Base-by-base conservation (phyloP, 2,888 invertebrate genomes). In the Orchestes rusci region DNA sequence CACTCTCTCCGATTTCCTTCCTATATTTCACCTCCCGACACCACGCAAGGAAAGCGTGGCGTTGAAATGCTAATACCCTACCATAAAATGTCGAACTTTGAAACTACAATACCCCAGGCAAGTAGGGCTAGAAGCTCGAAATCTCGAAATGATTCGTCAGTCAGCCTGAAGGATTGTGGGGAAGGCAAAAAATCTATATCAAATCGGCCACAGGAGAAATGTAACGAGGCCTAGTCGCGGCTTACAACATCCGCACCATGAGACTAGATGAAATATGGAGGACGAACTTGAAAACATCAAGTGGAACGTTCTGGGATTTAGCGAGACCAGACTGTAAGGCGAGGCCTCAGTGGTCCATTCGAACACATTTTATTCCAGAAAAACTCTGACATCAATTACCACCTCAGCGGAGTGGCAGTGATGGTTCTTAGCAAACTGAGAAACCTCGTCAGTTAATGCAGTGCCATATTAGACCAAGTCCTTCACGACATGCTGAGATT, bases 231-330 rank as follows among this genome's bases (percentile, higher is more conserved):
- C 23, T 23, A 23, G 12, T 16, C 7, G 7, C 16, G 12, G 16
- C 34, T 10, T 13, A 33, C 34, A 34, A 40, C 28, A 12, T 18
- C 12, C 20, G 20, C 19, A 36, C 36, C n/a, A 8, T 36, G 23
- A 36, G 23, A 8, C 36, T 36, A 4, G 20, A 36, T 20, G 36
- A 36, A 20, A 36, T 20, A n/a, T 36, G n/a, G 8, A 36, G 13
- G 7, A 20, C 20, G 23, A 36, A 12, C 23, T 36, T 7, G 20
- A 36, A 36, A 18, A 36, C 23, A 36, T 36, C 19, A 36, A 36
- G 13, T 36, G 23, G 23, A 23, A 36, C 23, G 13, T 36, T 4
- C 20, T 36, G 4, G 36, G 23, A 20, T 13, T 20, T 3, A 36
- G 36, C 15, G 23, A 36, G 23, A 20, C 36, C 5, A 17, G 36